These are phyloP conservation scores for Agonopterix subpropinquella DNA, from an alignment of 2,888 invertebrate species.

Conservation along the genomic window DNA sequence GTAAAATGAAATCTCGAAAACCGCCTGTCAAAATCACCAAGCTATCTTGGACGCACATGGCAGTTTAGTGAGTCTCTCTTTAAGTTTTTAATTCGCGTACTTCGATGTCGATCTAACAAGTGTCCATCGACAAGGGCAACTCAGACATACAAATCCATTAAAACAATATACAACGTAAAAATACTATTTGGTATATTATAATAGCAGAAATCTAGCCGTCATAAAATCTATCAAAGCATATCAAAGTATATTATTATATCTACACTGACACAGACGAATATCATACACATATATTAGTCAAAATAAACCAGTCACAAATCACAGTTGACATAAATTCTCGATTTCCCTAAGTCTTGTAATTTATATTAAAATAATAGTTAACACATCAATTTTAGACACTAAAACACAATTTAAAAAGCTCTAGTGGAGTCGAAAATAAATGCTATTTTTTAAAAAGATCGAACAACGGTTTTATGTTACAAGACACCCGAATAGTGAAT, in stretches of 20 bases:
- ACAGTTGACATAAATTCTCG: conserved; percentile 74
- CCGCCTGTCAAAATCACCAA: too few species aligned
- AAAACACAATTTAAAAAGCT: conserved; percentile 43
- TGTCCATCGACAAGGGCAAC: conserved; percentile 27
- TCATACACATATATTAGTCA: conserved; percentile 64
- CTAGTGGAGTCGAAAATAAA: conserved; percentile 37
- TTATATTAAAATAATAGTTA: conserved; percentile 49
- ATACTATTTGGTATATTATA: conserved; percentile 74
- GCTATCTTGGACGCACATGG: too few species aligned
- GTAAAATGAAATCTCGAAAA: too few species aligned
- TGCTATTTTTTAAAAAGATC: conserved; percentile 28
- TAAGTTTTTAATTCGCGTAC: conserved; percentile 2
- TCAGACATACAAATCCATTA: conserved; percentile 50
- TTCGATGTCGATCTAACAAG: conserved; percentile 14
- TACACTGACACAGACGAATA: conserved; percentile 62
- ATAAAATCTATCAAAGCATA: conserved; percentile 70
- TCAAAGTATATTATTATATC: conserved; percentile 45
- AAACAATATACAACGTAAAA: conserved; percentile 72
- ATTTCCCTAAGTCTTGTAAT: conserved; percentile 71
- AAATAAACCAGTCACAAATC: conserved; percentile 75
- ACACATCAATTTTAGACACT: conserved; percentile 51
- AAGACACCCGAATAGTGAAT: too few species aligned
- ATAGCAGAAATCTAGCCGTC: conserved; percentile 70
- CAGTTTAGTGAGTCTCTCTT: too few species aligned
- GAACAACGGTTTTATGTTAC: background rate